Percentiles rank a stretch among this genome's conserved stretches.
Evolutionary conservation across 2,797 vertebrate species (phyloP).

Genomic region (Zalophus californianus): DNA sequence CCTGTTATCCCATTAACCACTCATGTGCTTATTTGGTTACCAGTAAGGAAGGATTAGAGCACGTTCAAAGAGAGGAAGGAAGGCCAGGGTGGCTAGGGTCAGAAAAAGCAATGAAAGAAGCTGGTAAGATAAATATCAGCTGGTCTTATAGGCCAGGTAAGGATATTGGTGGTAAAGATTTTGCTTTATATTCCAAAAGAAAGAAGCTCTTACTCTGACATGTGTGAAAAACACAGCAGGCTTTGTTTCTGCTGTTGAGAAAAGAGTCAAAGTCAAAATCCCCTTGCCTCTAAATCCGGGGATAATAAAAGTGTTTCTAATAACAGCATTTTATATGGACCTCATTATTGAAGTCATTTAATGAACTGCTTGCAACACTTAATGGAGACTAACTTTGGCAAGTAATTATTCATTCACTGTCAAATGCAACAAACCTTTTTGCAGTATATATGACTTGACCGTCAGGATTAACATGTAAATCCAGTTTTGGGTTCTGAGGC

Average conservation of each 20-base stretch:
- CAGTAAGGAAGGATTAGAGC: neutral
- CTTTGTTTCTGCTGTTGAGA: neutral
- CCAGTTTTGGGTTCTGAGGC: neutral
- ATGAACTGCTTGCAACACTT: neutral
- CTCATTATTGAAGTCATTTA: neutral
- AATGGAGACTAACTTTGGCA: neutral
- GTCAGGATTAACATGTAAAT: rapidly evolving
- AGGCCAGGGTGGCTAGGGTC: neutral
- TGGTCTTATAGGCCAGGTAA: neutral
- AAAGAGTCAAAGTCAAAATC: neutral
- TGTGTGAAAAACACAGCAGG: neutral
- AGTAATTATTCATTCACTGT: neutral
- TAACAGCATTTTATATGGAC: neutral
- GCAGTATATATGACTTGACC: rapidly evolving
- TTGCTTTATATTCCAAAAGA: neutral
- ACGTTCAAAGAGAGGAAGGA: neutral
- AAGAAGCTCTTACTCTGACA: neutral
- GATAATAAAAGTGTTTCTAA: conserved; percentile 4
- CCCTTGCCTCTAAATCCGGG: neutral
- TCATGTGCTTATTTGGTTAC: neutral
- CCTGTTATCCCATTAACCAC: too few species aligned
- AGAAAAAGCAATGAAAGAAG: neutral
- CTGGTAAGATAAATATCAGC: neutral
- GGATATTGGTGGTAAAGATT: neutral
- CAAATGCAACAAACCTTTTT: neutral